Evolutionary conservation across 1,140 invertebrate genomes (phyloP).

Genomic region (Streblospio benedicti): DNA sequence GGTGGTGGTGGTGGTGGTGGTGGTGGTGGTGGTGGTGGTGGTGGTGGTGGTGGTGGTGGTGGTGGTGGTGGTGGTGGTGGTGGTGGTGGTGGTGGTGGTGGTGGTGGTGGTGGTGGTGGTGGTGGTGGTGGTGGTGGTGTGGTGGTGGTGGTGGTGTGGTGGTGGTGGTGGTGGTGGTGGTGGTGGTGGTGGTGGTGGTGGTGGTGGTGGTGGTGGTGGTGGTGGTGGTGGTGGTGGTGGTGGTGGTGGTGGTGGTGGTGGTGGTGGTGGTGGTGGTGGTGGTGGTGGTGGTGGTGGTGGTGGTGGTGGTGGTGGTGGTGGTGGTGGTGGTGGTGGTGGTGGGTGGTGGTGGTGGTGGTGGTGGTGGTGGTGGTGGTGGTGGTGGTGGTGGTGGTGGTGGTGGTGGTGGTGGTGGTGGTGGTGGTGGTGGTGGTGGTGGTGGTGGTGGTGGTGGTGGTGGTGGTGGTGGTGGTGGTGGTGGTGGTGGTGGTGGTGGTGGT

Average conservation of each 20-base stretch:
- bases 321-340: not conserved
- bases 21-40: not conserved
- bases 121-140: not conserved
- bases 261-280: not conserved
- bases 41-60: not conserved
- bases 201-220: conserved; percentile 4
- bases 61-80: not conserved
- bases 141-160: not conserved
- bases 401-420: not conserved
- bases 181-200: not conserved
- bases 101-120: not conserved
- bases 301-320: not conserved
- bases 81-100: not conserved
- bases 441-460: not conserved
- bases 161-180: not conserved
- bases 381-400: not conserved
- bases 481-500: not conserved
- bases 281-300: not conserved
- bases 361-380: not conserved
- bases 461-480: conserved; percentile 2
- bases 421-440: not conserved
- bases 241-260: conserved; percentile 1
- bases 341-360: not conserved
- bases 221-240: not conserved
- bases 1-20: not conserved